Percentiles rank a stretch among this genome's conserved stretches.
Conservation (phyloP, 2,797 vertebrate species). For the Eremophila alpestris region DNA sequence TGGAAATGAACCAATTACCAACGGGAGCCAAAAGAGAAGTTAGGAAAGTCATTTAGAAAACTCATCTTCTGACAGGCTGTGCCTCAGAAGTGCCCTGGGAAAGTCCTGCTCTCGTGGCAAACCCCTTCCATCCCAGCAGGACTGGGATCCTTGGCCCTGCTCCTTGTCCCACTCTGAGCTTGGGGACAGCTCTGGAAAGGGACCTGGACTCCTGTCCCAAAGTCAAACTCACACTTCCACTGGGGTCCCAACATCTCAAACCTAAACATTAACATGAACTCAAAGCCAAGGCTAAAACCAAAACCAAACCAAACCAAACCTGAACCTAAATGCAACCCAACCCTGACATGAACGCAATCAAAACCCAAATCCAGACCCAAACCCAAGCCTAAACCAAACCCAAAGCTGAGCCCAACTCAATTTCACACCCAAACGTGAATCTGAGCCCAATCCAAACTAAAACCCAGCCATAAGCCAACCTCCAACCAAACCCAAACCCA, state of each 20-base stretch:
- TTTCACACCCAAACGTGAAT: too few relatives aligned
- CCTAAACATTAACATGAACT: not conserved
- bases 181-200: not conserved
- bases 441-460: too few relatives aligned
- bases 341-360: not conserved
- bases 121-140: constrained; percentile 23
- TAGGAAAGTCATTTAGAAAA: constrained; percentile 73
- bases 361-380: not conserved
- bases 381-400: not conserved
- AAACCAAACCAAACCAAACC: not conserved
- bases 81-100: constrained; percentile 58
- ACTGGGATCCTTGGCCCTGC: not conserved
- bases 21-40: constrained; percentile 74
- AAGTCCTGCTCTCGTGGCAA: constrained; percentile 52
- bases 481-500: not conserved
- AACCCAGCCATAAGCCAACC: not conserved
- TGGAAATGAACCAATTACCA: constrained; percentile 80
- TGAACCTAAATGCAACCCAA: not conserved
- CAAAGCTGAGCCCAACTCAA: too few relatives aligned
- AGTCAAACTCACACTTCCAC: not conserved
- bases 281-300: not conserved
- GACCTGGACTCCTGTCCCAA: not conserved
- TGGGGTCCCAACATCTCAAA: not conserved
- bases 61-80: constrained; percentile 65
- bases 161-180: rapidly evolving